Evolutionary conservation across 2,888 invertebrate species (phyloP).

Genomic region (Drosophila setosimentum): DNA sequence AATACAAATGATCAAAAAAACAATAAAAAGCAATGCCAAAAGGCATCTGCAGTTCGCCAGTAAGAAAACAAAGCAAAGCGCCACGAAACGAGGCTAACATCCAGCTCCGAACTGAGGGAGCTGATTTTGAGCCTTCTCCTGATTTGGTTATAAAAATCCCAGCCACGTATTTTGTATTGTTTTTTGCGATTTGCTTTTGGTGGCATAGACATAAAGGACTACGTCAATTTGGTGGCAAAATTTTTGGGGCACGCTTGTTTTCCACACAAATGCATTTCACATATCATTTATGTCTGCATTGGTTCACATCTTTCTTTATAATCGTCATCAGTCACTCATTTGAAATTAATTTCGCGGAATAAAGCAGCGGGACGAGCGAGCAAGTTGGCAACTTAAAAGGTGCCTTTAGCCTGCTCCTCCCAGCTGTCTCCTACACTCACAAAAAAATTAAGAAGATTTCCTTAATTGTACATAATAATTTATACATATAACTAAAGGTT

Average conservation of each 20-base stretch:
- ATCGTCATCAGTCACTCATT: slow-evolving; percentile 66
- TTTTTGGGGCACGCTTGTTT: slow-evolving; percentile 20
- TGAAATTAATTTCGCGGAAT: slow-evolving; percentile 76
- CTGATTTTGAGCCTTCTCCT: slow-evolving; percentile 45
- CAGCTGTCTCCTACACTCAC: not conserved
- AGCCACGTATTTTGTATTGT: slow-evolving; percentile 63
- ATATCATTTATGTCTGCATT: slow-evolving; percentile 56
- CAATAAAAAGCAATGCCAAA: slow-evolving; percentile 77
- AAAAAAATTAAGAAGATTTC: not conserved
- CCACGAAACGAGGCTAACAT: slow-evolving; percentile 28
- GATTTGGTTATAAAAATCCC: slow-evolving; percentile 80
- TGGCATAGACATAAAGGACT: slow-evolving; percentile 19
- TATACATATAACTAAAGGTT: not conserved
- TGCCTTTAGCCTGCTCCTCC: not conserved
- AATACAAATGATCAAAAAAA: slow-evolving; percentile 82
- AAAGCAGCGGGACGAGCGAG: slow-evolving; percentile 30
- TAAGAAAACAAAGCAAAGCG: slow-evolving; percentile 35
- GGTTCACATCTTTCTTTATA: slow-evolving; percentile 37
- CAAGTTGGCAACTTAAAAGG: not conserved
- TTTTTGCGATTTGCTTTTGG: slow-evolving; percentile 26
- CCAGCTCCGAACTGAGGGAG: not conserved
- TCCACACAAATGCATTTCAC: slow-evolving; percentile 60
- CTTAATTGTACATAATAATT: not conserved
- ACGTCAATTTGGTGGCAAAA: slow-evolving; percentile 7
- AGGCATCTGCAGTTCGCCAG: slow-evolving; percentile 67